Percentiles rank a stretch among this genome's conserved stretches.
phyloP scores from a whole-genome alignment of 2,797 vertebrate genomes.

The Hybognathus amarus region DNA sequence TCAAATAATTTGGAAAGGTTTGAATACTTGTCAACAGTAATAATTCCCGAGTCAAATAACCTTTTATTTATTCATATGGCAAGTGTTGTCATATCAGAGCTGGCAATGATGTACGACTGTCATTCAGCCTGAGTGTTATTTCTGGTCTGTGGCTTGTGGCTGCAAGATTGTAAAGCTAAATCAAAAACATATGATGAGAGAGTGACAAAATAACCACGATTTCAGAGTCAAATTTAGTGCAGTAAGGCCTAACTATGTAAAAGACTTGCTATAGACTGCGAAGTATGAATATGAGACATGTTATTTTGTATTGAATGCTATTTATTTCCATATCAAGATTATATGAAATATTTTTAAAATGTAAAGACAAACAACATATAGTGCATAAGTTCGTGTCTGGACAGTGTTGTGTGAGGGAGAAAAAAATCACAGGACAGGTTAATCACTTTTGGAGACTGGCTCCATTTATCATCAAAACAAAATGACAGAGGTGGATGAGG shows the following conservation, averaged over 20 bases:
- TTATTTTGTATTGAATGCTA: too few species aligned
- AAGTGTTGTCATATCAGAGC: constrained; percentile 47
- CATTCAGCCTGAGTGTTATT: constrained; percentile 41
- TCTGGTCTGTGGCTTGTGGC: constrained; percentile 57
- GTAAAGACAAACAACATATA: too few species aligned
- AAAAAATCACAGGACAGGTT: too few species aligned
- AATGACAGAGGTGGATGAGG: too few species aligned
- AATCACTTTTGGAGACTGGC: too few species aligned
- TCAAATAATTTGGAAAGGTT: constrained; percentile 28
- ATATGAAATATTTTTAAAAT: too few species aligned
- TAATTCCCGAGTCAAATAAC: constrained; percentile 38
- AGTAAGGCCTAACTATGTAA: constrained; percentile 30
- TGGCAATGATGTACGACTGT: constrained; percentile 32
- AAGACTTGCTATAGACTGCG: neutral
- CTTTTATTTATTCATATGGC: constrained; percentile 45
- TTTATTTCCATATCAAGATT: too few species aligned
- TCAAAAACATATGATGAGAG: constrained; percentile 54
- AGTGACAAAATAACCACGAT: constrained; percentile 40
- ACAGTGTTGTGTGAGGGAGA: too few species aligned
- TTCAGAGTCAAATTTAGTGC: constrained; percentile 44
- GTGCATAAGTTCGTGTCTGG: too few species aligned
- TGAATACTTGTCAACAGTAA: constrained; percentile 48
- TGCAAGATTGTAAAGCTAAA: constrained; percentile 50
- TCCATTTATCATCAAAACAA: too few species aligned
- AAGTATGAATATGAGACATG: too few species aligned